These are phyloP conservation scores for Pegea sp. DNA, from an alignment of 23 tunicate genomes.

Conservation along the genomic window DNA sequence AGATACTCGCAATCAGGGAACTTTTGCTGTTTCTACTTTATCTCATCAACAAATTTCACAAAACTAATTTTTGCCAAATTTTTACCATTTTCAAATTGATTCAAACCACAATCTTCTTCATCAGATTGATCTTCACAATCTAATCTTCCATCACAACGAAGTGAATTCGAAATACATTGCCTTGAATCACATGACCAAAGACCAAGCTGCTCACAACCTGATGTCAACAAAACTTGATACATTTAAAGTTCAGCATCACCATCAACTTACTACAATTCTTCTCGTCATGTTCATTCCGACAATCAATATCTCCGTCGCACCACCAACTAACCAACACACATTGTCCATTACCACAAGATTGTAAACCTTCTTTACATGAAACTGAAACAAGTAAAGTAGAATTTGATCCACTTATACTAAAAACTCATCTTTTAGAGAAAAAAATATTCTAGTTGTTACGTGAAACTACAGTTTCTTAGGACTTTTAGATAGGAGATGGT, in stretches of 20 bases:
- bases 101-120: conserved; percentile 15
- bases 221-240: neutral
- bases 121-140: conserved; percentile 36
- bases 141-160: conserved; percentile 31
- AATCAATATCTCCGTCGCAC: conserved; percentile 79
- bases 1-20: too few species aligned
- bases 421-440: too few species aligned
- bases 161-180: too few species aligned
- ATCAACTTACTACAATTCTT: conserved; percentile 29
- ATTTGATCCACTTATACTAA: too few species aligned
- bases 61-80: too few species aligned
- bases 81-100: too few species aligned
- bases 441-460: too few species aligned
- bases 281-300: conserved; percentile 44
- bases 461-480: too few species aligned
- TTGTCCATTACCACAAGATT: conserved; percentile 24
- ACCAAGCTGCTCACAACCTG: conserved; percentile 42
- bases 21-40: neutral
- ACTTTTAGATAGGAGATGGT: too few species aligned
- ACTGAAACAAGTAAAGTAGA: conserved; percentile 11
- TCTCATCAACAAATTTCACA: neutral
- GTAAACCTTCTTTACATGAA: conserved; percentile 18
- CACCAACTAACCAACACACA: conserved; percentile 48
- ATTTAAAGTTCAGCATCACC: neutral
- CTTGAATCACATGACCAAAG: conserved; percentile 12